Evolutionary conservation across 2,888 invertebrate genomes (phyloP).

Genomic region (Baccha elongata): DNA sequence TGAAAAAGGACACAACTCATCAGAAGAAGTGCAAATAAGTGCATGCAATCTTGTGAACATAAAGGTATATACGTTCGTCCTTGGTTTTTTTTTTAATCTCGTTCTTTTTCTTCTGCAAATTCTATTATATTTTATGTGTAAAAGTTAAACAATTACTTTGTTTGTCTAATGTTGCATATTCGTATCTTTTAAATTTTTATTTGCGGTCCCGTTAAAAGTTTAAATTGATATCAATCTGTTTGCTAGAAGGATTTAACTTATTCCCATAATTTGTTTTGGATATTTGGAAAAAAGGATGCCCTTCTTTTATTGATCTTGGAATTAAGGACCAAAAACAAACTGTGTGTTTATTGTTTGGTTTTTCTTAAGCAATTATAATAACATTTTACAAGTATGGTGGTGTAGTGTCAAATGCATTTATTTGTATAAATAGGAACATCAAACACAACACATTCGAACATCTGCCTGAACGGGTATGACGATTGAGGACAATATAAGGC

Average conservation of each 20-base stretch:
- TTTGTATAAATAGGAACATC: background rate
- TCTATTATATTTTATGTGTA: slow-evolving; percentile 58
- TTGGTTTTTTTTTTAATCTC: slow-evolving; percentile 7
- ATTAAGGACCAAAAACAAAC: slow-evolving; percentile 22
- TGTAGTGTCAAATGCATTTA: slow-evolving; percentile 2
- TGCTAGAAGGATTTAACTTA: slow-evolving; percentile 58
- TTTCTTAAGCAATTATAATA: slow-evolving; percentile 18
- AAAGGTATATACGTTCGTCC: slow-evolving; percentile 1
- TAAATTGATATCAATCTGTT: slow-evolving; percentile 73
- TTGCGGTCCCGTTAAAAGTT: slow-evolving; percentile 70
- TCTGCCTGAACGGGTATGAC: slow-evolving; percentile 1
- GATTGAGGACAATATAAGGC: background rate
- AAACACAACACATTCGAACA: slow-evolving; percentile 15
- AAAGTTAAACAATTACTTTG: slow-evolving; percentile 69
- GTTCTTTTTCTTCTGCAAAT: slow-evolving; percentile 7
- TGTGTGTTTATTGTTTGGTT: slow-evolving; percentile 13
- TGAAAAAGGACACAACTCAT: slow-evolving; percentile 61
- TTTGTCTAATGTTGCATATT: slow-evolving; percentile 64
- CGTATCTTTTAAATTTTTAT: slow-evolving; percentile 67
- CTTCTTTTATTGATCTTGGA: slow-evolving; percentile 10
- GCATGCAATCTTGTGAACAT: slow-evolving; percentile 60
- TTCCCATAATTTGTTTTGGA: slow-evolving; percentile 7
- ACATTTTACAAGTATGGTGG: background rate
- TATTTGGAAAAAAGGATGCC: slow-evolving; percentile 31
- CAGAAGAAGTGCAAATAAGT: slow-evolving; percentile 67